Evolutionary conservation across 1,140 invertebrate genomes (phyloP).

Genomic region (Phocides pigmalion): DNA sequence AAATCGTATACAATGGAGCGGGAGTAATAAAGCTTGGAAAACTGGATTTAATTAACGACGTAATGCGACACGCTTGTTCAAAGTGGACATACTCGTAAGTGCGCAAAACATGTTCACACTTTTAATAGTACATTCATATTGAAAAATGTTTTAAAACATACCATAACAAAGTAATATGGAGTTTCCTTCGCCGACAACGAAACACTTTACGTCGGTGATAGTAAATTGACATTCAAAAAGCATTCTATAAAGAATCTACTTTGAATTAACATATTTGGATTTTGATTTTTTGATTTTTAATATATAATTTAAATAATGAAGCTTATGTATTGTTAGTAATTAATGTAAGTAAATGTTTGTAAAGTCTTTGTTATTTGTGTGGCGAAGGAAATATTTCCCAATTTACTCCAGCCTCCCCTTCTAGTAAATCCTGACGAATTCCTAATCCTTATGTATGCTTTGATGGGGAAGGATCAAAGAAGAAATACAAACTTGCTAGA

Average conservation of each 20-base stretch:
- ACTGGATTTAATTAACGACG: constrained; percentile 54
- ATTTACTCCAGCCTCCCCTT: constrained; percentile 67
- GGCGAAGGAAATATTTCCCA: constrained; percentile 70
- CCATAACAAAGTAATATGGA: constrained; percentile 6
- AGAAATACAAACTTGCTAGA: constrained; percentile 54
- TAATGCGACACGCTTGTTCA: constrained; percentile 48
- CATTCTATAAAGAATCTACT: neutral
- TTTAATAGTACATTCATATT: constrained; percentile 29
- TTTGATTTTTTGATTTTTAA: too few relatives aligned
- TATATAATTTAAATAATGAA: too few relatives aligned
- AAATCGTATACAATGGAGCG: constrained; percentile 50
- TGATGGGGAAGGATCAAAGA: constrained; percentile 54
- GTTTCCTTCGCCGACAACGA: too few relatives aligned
- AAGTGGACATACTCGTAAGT: constrained; percentile 35
- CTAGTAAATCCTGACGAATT: constrained; percentile 73
- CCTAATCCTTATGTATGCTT: constrained; percentile 70
- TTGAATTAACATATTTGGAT: too few relatives aligned
- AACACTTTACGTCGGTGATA: too few relatives aligned
- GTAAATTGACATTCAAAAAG: too few relatives aligned
- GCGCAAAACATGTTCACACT: constrained; percentile 17
- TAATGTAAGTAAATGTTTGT: too few relatives aligned
- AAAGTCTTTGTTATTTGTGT: constrained; percentile 49
- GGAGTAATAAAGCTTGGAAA: constrained; percentile 52
- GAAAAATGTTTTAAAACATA: constrained; percentile 18
- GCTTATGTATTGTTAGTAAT: too few relatives aligned